phyloP scores from a whole-genome alignment of 1,140 invertebrate genomes.

The Drosophila lini region DNA sequence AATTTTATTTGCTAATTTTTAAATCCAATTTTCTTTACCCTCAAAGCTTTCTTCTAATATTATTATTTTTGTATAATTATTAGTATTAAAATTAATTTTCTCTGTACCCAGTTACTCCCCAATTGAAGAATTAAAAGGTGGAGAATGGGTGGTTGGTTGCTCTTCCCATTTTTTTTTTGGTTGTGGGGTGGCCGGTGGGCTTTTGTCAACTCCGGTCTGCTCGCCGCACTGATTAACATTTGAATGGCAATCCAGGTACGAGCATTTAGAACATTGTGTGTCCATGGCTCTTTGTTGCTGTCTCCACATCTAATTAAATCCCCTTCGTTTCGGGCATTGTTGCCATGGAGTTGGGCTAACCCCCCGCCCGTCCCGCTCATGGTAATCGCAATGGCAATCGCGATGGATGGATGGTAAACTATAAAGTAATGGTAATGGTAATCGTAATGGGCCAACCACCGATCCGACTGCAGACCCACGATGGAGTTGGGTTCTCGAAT shows the following conservation, averaged over 20 bases:
- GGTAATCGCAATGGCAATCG: slow-evolving; percentile 64
- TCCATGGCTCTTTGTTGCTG: slow-evolving; percentile 64
- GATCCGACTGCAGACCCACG: slow-evolving; percentile 60
- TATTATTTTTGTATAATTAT: not conserved
- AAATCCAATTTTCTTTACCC: no score
- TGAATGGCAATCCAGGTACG: slow-evolving; percentile 74
- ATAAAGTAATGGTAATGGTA: slow-evolving; percentile 53
- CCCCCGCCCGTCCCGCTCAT: slow-evolving; percentile 54
- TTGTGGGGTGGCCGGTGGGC: slow-evolving; percentile 25
- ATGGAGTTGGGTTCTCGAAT: slow-evolving; percentile 41
- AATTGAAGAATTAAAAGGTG: slow-evolving; percentile 14
- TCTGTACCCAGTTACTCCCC: slow-evolving; percentile 9
- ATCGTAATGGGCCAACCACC: slow-evolving; percentile 53
- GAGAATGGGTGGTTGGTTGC: slow-evolving; percentile 12
- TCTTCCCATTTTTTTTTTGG: not conserved
- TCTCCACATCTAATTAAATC: slow-evolving; percentile 83
- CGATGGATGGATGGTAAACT: slow-evolving; percentile 23
- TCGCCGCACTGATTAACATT: slow-evolving; percentile 79
- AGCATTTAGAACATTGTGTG: slow-evolving; percentile 76
- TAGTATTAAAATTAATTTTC: not conserved
- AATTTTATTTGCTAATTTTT: no score
- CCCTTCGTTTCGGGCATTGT: slow-evolving; percentile 64
- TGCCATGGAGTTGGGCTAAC: slow-evolving; percentile 51
- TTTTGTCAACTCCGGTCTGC: slow-evolving; percentile 66
- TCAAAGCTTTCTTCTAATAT: not conserved